Conservation (phyloP, 2,888 invertebrate genomes). For the Ophion slaviceki region DNA sequence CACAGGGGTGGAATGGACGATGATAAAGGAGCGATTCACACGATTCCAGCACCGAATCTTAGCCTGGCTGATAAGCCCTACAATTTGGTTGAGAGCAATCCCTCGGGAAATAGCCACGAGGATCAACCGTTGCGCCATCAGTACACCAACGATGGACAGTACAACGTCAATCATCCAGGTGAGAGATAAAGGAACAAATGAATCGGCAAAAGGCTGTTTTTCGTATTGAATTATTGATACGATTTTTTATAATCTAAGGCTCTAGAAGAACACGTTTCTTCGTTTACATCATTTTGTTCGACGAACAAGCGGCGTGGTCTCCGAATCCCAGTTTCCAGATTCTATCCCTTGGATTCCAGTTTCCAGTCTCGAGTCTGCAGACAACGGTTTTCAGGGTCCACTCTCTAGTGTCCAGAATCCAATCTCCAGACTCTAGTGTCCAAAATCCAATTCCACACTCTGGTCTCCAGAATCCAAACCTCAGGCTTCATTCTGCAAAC, state of each 20-base stretch:
- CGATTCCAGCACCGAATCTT: conserved; percentile 93
- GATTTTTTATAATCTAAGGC: too few species aligned
- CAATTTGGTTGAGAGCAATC: conserved; percentile 82
- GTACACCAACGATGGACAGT: conserved; percentile 67
- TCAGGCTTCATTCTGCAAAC: too few species aligned
- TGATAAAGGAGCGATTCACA: conserved; percentile 91
- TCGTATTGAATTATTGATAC: neutral
- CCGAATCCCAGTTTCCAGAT: too few species aligned
- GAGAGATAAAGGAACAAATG: neutral
- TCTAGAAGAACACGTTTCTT: neutral
- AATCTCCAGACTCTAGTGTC: too few species aligned
- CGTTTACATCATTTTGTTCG: too few species aligned
- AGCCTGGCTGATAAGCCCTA: conserved; percentile 87
- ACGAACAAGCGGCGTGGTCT: too few species aligned
- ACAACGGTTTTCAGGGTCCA: too few species aligned
- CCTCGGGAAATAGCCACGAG: conserved; percentile 64
- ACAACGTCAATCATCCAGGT: conserved; percentile 70
- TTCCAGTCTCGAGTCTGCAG: too few species aligned
- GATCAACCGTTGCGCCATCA: conserved; percentile 56
- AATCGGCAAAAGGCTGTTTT: neutral
- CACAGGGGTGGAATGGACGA: conserved; percentile 77
- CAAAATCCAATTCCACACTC: too few species aligned
- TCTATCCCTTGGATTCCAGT: too few species aligned
- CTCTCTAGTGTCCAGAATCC: too few species aligned
- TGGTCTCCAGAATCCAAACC: too few species aligned